A percentile compares a stretch with the other conserved stretches of the same genome.
phyloP scores from a whole-genome alignment of 2,888 invertebrate species.

The Parascotia fuliginaria region DNA sequence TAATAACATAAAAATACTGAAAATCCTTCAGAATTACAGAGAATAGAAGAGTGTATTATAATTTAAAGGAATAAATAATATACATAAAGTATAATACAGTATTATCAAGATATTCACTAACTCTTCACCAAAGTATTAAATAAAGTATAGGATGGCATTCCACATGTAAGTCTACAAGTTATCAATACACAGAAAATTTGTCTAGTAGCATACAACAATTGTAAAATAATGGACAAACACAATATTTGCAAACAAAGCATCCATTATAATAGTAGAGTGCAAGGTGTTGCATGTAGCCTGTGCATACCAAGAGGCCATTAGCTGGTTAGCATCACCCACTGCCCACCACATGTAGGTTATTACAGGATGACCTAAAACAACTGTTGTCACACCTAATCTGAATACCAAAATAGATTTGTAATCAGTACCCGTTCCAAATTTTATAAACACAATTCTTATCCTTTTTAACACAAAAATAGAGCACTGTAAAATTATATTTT shows the following conservation, averaged over 20 bases:
- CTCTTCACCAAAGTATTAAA: slow-evolving; percentile 7
- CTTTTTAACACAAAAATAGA: slow-evolving; percentile 40
- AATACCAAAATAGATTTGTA: slow-evolving; percentile 45
- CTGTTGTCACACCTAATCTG: slow-evolving; percentile 32
- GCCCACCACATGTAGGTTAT: slow-evolving; percentile 23
- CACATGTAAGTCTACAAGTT: slow-evolving; percentile 13
- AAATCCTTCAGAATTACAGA: slow-evolving; percentile 6
- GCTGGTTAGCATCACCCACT: slow-evolving; percentile 29
- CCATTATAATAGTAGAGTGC: slow-evolving; percentile 11
- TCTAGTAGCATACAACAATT: neutral
- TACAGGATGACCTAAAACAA: slow-evolving; percentile 37
- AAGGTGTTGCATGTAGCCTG: neutral
- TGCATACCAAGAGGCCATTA: neutral
- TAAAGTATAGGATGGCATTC: slow-evolving; percentile 5
- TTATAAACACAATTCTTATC: slow-evolving; percentile 26
- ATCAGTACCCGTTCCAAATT: slow-evolving; percentile 34
- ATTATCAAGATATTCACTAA: slow-evolving; percentile 11
- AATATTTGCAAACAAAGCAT: slow-evolving; percentile 13
- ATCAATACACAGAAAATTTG: slow-evolving; percentile 1
- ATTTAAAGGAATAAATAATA: neutral
- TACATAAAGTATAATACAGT: slow-evolving; percentile 6
- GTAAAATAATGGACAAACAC: slow-evolving; percentile 6
- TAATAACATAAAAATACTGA: slow-evolving; percentile 11
- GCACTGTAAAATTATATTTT: slow-evolving; percentile 57
- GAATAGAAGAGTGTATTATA: neutral